phyloP scores from a whole-genome alignment of 2,888 invertebrate genomes.

The Nymphalis c-album region DNA sequence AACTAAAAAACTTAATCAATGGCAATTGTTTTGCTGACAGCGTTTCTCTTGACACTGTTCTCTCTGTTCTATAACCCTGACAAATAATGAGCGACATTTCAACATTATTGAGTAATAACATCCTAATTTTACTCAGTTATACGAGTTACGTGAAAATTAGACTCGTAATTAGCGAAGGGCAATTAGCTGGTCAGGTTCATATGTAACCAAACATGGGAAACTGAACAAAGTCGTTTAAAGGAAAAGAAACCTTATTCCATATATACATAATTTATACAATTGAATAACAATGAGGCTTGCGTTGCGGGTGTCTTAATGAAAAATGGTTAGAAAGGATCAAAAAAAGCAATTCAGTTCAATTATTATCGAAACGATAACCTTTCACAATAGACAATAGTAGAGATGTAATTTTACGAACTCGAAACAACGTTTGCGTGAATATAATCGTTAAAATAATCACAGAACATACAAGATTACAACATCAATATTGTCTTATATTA shows the following conservation, averaged over 20 bases:
- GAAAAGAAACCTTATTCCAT: slow-evolving; percentile 6
- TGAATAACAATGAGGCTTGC: background rate
- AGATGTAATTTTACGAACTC: background rate
- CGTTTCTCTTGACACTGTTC: slow-evolving; percentile 2
- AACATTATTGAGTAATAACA: slow-evolving; percentile 35
- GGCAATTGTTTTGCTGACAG: background rate
- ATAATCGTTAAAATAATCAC: no score
- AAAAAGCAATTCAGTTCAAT: slow-evolving; percentile 33
- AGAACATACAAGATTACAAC: no score
- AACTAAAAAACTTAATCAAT: no score
- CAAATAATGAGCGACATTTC: slow-evolving; percentile 32
- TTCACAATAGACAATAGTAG: slow-evolving; percentile 4
- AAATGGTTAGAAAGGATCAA: slow-evolving; percentile 15
- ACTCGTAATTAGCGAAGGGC: slow-evolving; percentile 44
- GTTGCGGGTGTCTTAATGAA: background rate
- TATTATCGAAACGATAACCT: slow-evolving; percentile 5
- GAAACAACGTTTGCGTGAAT: no score
- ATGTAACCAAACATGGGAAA: slow-evolving; percentile 18
- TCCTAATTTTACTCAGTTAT: slow-evolving; percentile 42
- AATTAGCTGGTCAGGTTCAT: slow-evolving; percentile 45
- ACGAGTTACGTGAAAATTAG: slow-evolving; percentile 47
- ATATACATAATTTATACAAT: background rate
- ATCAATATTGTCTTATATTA: no score
- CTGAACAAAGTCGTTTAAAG: background rate
- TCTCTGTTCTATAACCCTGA: slow-evolving; percentile 30